Evolutionary conservation across 92 coral and sea anemone genomes (phyloP), one percentile per base, ranked within the genome.

Genomic region (Diadumene lineata): DNA sequence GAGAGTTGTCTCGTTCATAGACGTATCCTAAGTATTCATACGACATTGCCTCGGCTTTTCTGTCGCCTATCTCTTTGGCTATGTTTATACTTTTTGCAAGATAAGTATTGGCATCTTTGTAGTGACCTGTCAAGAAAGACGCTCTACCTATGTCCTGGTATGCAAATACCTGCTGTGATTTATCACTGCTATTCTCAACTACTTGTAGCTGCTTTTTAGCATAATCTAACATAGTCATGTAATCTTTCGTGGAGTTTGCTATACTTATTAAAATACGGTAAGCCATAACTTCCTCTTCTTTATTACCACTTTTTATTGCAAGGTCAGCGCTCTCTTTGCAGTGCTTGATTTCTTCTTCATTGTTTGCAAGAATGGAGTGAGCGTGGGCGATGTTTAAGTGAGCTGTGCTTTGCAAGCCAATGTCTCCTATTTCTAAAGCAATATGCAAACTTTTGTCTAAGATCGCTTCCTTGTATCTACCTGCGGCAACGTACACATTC

Each of bases 51-150:
- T 44, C 31, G 11, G 60, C 60, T 16, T 69, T 55, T 29, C 29
- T 55, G 69, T 72, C 66, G 1, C 66, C 64, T 21, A 72, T 72
- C 27, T 72, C 72, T 30, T 27, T 19, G 18, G 61, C 61, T 21
- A 62, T 29, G 6, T 62, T 28, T 30, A 31, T 3, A 28, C 68
- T 62, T 28, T 62, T 26, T 15, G 31, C 60, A 48, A 43, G 61
- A 28, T 22, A 48, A 31, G 31, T 4, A 10, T 17, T 48, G 26
- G 58, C 25, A 55, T 69, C 38, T 24, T 28, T 1, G 27, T 62
- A 62, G 28, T 62, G 24, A 1, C 68, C 68, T 2, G 28, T 13
- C 25, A 18, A 28, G 18, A 26, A 22, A 7, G 74, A 62, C 19
- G 28, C 60, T 19, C 34, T 69, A n/a, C 33, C 60, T 2, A 62